Conservation (phyloP, 2,888 invertebrate genomes). For the Xylocampa areola region DNA sequence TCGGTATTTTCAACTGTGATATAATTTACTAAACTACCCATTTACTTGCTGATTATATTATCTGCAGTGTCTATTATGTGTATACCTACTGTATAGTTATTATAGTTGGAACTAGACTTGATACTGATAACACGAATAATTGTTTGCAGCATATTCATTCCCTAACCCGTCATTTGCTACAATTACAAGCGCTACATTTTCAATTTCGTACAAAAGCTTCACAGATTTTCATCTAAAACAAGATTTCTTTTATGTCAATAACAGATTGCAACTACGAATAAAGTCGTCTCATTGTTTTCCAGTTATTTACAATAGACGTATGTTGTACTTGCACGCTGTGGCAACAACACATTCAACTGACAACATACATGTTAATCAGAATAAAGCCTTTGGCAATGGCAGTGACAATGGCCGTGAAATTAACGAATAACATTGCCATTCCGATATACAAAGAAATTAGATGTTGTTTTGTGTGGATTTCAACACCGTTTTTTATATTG, state of each 20-base stretch:
- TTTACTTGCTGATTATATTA: conserved; percentile 50
- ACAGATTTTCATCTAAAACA: conserved; percentile 10
- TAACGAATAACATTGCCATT: conserved; percentile 41
- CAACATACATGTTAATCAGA: conserved; percentile 16
- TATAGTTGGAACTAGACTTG: conserved; percentile 22
- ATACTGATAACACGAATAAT: conserved; percentile 22
- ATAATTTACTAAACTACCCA: conserved; percentile 44
- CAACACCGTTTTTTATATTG: conserved; percentile 27
- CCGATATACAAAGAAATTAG: conserved; percentile 22
- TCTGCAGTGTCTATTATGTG: conserved; percentile 31
- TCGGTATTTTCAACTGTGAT: conserved; percentile 48
- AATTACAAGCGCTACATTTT: conserved; percentile 9
- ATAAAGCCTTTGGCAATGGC: conserved; percentile 44
- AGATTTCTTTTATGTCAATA: conserved; percentile 33
- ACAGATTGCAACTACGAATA: conserved; percentile 30
- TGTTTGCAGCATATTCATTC: neutral
- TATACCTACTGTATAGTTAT: conserved; percentile 8
- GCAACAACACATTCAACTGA: conserved; percentile 42
- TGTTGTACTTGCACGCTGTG: conserved; percentile 20
- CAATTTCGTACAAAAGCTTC: conserved; percentile 21
- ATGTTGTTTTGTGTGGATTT: conserved; percentile 13
- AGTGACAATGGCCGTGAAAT: conserved; percentile 60
- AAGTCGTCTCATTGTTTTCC: conserved; percentile 36
- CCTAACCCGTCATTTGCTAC: conserved; percentile 8
- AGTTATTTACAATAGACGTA: conserved; percentile 26